These are phyloP conservation scores for Philereme vetulata DNA, from an alignment of 2,888 invertebrate species.

Conservation along the genomic window DNA sequence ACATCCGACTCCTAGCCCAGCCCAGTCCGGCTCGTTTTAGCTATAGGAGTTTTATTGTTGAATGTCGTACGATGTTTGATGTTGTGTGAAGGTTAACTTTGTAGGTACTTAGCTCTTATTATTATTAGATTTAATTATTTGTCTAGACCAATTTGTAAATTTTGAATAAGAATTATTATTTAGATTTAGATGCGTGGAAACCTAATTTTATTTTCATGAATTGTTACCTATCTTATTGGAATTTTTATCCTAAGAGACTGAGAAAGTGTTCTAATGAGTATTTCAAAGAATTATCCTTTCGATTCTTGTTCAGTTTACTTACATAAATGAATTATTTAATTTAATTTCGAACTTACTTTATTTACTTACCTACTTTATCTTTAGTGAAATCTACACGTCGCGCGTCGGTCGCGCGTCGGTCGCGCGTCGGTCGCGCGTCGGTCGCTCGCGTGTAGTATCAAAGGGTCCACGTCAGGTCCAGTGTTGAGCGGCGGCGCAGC, in stretches of 20 bases:
- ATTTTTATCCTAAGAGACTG: slow-evolving; percentile 80
- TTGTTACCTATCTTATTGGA: slow-evolving; percentile 51
- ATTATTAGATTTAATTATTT: slow-evolving; percentile 27
- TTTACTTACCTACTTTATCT: too few relatives aligned
- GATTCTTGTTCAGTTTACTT: slow-evolving; percentile 38
- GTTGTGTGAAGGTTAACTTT: too few relatives aligned
- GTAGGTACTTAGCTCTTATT: slow-evolving; percentile 3
- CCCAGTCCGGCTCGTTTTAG: too few relatives aligned
- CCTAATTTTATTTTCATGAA: slow-evolving; percentile 17
- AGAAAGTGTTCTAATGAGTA: slow-evolving; percentile 78
- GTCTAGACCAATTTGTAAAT: slow-evolving; percentile 58
- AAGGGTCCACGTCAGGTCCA: too few relatives aligned
- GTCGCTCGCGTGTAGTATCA: too few relatives aligned
- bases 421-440: too few relatives aligned
- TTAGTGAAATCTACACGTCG: too few relatives aligned
- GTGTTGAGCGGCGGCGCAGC: too few relatives aligned
- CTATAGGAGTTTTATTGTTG: too few relatives aligned
- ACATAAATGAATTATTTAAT: not conserved
- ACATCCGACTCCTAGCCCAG: too few relatives aligned
- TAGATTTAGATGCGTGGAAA: slow-evolving; percentile 11
- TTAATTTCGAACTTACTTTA: too few relatives aligned
- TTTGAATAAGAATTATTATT: slow-evolving; percentile 14
- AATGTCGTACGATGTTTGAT: slow-evolving; percentile 13
- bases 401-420: too few relatives aligned
- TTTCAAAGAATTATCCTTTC: slow-evolving; percentile 54